These are phyloP conservation scores for Mimas tiliae DNA, from an alignment of 2,888 invertebrate species.

Conservation along the genomic window DNA sequence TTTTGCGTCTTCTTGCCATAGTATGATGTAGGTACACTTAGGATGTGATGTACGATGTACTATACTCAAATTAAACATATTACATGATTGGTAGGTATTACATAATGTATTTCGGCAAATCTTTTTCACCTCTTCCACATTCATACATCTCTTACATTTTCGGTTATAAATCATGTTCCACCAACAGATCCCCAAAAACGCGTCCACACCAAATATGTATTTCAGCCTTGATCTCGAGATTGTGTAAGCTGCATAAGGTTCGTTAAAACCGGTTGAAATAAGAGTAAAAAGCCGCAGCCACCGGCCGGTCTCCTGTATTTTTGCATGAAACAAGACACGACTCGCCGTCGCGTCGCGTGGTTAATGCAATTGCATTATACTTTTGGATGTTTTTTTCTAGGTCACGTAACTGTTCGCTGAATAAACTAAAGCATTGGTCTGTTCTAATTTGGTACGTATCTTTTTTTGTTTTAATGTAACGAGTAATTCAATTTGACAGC, in stretches of 20 bases:
- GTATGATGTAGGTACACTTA: too few relatives aligned
- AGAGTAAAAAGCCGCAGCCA: constrained; percentile 52
- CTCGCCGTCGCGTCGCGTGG: constrained; percentile 47
- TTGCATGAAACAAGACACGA: constrained; percentile 66
- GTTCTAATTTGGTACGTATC: constrained; percentile 30
- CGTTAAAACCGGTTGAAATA: constrained; percentile 37
- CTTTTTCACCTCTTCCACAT: too few relatives aligned
- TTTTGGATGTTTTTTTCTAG: constrained; percentile 33
- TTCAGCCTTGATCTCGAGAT: constrained; percentile 54
- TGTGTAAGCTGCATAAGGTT: constrained; percentile 45
- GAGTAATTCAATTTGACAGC: too few relatives aligned
- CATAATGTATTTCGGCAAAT: too few relatives aligned
- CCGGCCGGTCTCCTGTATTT: constrained; percentile 60
- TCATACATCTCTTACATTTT: too few relatives aligned
- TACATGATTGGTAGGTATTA: too few relatives aligned
- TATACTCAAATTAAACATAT: too few relatives aligned
- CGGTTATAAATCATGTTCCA: constrained; percentile 28
- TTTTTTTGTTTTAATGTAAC: too few relatives aligned
- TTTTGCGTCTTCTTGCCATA: too few relatives aligned
- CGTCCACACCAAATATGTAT: constrained; percentile 49
- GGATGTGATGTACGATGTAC: too few relatives aligned
- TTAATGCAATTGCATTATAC: constrained; percentile 53
- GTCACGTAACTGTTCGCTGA: constrained; percentile 7
- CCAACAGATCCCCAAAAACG: constrained; percentile 37
- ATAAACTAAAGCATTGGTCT: background rate